These are phyloP conservation scores for Volucella bombylans DNA, from an alignment of 2,888 invertebrate species.

Conservation along the genomic window DNA sequence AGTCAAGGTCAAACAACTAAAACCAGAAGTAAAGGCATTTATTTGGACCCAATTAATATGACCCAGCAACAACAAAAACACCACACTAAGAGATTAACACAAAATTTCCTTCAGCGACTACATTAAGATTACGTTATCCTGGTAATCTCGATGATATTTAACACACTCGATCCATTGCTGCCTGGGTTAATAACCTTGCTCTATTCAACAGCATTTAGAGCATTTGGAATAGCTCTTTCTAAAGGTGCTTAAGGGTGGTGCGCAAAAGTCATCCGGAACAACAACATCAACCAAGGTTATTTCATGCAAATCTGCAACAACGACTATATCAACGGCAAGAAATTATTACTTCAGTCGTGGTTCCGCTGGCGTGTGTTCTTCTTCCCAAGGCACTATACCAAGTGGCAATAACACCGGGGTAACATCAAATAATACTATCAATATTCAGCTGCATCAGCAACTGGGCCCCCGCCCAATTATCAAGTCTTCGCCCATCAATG, in stretches of 20 bases:
- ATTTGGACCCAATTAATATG: slow-evolving; percentile 3
- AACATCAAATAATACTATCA: slow-evolving; percentile 78
- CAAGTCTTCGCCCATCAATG: no score
- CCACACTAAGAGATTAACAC: slow-evolving; percentile 31
- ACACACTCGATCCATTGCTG: slow-evolving; percentile 52
- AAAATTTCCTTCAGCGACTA: slow-evolving; percentile 43
- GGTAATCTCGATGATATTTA: slow-evolving; percentile 59
- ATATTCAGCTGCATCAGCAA: slow-evolving; percentile 57
- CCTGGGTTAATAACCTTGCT: slow-evolving; percentile 36
- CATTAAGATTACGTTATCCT: slow-evolving; percentile 65
- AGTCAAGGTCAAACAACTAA: slow-evolving; percentile 6
- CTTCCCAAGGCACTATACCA: slow-evolving; percentile 39
- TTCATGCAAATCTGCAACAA: slow-evolving; percentile 64
- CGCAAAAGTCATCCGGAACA: slow-evolving; percentile 31
- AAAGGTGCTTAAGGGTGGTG: slow-evolving; percentile 49
- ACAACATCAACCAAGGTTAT: slow-evolving; percentile 17
- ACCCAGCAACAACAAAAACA: slow-evolving; percentile 6
- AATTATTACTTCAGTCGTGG: slow-evolving; percentile 60
- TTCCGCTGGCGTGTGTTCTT: slow-evolving; percentile 31
- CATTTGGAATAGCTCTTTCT: slow-evolving; percentile 44
- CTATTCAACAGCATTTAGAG: slow-evolving; percentile 49
- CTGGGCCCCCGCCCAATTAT: no score
- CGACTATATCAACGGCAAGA: slow-evolving; percentile 66
- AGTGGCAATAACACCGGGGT: slow-evolving; percentile 73
- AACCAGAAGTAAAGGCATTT: slow-evolving; percentile 25